Evolutionary conservation across 2,113 vertebrate species (phyloP).

Genomic region (Delphinapterus leucas): DNA sequence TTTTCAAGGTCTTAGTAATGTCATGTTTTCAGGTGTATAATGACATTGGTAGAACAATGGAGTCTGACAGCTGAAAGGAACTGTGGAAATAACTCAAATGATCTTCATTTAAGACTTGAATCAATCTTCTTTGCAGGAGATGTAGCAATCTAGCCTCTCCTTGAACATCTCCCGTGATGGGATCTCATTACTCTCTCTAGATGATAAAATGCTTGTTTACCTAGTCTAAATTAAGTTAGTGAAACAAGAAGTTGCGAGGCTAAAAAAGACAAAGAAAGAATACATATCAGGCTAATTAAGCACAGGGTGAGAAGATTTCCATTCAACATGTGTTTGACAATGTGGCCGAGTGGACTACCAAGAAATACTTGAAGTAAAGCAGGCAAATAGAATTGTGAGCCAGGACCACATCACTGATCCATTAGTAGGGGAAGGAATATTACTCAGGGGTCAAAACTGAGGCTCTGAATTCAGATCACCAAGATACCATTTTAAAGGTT

Average conservation of each 20-base stretch:
- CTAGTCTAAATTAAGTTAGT: background rate
- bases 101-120: background rate
- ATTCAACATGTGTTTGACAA: background rate
- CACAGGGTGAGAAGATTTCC: background rate
- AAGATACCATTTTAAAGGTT: background rate
- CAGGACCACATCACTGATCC: background rate
- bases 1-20: background rate
- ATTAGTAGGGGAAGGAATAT: background rate
- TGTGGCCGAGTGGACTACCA: background rate
- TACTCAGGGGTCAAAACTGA: background rate
- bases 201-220: background rate
- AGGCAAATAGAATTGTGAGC: background rate
- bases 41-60: background rate
- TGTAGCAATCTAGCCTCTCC: background rate
- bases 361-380: background rate
- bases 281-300: background rate
- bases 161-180: background rate
- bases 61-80: background rate
- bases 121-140: background rate
- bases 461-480: background rate
- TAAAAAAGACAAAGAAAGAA: background rate
- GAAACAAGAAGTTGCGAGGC: background rate
- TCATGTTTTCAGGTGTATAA: background rate
- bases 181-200: background rate
- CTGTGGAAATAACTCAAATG: background rate